Evolutionary conservation across 2,113 vertebrate species (phyloP).

Genomic region (Bettongia penicillata): DNA sequence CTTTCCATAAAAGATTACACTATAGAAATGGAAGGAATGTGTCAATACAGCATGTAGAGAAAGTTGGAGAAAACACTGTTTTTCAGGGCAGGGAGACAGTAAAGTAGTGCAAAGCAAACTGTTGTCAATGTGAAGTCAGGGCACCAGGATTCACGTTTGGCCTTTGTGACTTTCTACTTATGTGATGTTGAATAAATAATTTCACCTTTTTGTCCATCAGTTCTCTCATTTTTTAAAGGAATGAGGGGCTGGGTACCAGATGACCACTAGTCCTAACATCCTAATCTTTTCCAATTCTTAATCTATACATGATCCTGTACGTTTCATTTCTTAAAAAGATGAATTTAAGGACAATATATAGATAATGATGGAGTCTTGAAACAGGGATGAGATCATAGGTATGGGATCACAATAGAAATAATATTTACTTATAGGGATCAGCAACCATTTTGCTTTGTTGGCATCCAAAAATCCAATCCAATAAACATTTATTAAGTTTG

Average conservation of each 20-base stretch:
- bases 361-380: neutral
- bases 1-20: neutral
- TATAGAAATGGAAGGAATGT: neutral
- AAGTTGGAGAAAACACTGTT: neutral
- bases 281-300: neutral
- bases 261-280: neutral
- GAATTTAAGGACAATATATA: neutral
- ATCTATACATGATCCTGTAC: neutral
- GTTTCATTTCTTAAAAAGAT: neutral
- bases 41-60: neutral
- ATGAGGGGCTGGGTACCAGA: neutral
- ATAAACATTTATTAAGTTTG: neutral
- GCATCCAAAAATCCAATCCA: neutral
- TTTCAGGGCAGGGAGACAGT: neutral
- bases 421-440: neutral
- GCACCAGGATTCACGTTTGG: neutral
- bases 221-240: neutral
- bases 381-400: neutral
- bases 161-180: neutral
- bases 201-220: neutral
- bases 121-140: neutral
- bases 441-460: neutral
- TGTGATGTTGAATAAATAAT: neutral
- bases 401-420: neutral
- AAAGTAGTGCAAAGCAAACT: neutral